A percentile compares a stretch with the other conserved stretches of the same genome.
phyloP scores from a whole-genome alignment of 30 jellyfish, hydroid and myxozoan genomes.

The Cassiopea andromeda region DNA sequence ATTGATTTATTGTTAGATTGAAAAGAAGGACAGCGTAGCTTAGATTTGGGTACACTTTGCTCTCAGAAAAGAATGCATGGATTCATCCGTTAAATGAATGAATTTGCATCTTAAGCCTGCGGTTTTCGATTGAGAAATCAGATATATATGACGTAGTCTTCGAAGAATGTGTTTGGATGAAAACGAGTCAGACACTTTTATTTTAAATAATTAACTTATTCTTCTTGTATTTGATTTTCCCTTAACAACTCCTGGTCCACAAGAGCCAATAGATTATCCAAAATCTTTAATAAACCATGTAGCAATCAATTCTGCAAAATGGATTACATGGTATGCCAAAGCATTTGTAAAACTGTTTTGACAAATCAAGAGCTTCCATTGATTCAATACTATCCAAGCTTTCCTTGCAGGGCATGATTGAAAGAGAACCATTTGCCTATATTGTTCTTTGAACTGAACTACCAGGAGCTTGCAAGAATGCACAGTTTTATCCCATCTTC shows the following conservation, averaged over 20 bases:
- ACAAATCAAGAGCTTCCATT: not conserved
- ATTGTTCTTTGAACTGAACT: conserved; percentile 11
- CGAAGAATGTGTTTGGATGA: conserved; percentile 38
- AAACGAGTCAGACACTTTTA: conserved; percentile 18
- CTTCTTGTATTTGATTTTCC: conserved; percentile 3
- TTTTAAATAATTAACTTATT: not conserved
- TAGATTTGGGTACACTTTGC: conserved; percentile 12
- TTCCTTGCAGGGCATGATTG: not conserved
- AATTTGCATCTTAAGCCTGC: conserved; percentile 22
- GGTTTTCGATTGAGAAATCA: conserved; percentile 16
- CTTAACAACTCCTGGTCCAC: conserved; percentile 12
- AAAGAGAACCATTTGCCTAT: too few relatives aligned
- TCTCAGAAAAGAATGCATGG: not conserved
- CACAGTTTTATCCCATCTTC: not conserved
- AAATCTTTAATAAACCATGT: conserved; percentile 7
- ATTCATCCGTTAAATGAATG: conserved; percentile 8
- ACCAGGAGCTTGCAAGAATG: not conserved
- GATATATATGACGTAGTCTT: conserved; percentile 27
- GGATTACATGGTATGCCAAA: not conserved
- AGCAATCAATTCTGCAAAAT: not conserved
- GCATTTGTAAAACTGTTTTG: not conserved
- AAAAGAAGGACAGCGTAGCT: conserved; percentile 10
- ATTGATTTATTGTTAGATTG: conserved; percentile 10
- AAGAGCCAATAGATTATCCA: conserved; percentile 3
- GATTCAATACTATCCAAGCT: not conserved